Conservation (phyloP, 2,888 invertebrate species). For the Mesorhabditis spiculigera region DNA sequence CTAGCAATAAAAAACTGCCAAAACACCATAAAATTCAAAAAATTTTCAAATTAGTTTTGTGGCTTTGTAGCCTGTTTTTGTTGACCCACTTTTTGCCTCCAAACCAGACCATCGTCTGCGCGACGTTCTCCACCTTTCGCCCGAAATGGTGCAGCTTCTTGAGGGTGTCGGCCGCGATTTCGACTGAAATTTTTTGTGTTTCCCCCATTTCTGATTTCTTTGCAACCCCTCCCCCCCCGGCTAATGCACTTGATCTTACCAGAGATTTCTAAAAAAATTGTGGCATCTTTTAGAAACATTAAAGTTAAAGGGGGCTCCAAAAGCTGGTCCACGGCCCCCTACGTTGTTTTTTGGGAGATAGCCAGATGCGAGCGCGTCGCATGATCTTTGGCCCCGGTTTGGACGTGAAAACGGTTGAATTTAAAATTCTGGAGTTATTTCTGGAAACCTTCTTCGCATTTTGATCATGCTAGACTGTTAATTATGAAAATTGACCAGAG, state of each 20-base stretch:
- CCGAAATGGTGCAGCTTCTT: conserved; percentile 53
- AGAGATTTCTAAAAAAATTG: not conserved
- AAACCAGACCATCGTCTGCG: conserved; percentile 50
- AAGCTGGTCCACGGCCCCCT: not conserved
- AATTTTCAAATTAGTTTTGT: too few relatives aligned
- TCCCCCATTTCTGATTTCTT: not conserved
- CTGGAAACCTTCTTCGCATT: too few relatives aligned
- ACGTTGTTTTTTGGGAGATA: too few relatives aligned
- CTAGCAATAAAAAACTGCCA: too few relatives aligned
- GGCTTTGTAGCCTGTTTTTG: too few relatives aligned
- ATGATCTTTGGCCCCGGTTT: too few relatives aligned
- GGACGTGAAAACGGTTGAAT: too few relatives aligned
- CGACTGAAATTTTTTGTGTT: conserved; percentile 21
- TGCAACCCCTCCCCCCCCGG: not conserved
- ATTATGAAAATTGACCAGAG: too few relatives aligned
- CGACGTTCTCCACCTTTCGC: conserved; percentile 51
- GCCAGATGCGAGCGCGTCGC: too few relatives aligned
- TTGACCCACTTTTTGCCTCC: conserved; percentile 49
- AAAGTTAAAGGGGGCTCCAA: not conserved
- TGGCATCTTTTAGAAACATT: not conserved
- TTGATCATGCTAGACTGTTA: too few relatives aligned
- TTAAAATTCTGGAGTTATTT: too few relatives aligned
- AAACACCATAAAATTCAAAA: too few relatives aligned
- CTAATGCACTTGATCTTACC: not conserved
- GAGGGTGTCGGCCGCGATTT: conserved; percentile 48